Evolutionary conservation across 2,113 vertebrate genomes (phyloP).

Genomic region (Octodon degus): DNA sequence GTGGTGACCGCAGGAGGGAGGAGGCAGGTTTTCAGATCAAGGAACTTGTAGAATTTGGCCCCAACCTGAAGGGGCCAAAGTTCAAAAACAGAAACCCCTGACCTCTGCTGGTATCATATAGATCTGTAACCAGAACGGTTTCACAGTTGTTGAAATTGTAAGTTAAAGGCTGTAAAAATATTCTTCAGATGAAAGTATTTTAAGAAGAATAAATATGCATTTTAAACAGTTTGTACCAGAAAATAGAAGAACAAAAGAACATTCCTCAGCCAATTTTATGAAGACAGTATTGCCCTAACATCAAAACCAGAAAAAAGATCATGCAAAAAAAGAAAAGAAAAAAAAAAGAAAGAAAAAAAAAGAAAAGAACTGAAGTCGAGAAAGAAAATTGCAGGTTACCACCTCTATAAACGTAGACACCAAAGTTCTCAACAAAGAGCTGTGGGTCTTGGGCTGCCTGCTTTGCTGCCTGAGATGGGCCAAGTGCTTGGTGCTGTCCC

Average conservation of each 20-base stretch:
- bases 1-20: not conserved
- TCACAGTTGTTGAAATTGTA: not conserved
- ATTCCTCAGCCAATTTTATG: not conserved
- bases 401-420: not conserved
- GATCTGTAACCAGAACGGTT: not conserved
- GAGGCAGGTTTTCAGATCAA: not conserved
- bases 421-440: not conserved
- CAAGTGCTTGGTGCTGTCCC: not conserved
- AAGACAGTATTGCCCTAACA: not conserved
- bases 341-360: no score
- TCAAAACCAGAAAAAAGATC: not conserved
- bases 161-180: not conserved
- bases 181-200: conserved; percentile 18
- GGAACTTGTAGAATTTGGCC: conserved; percentile 5
- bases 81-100: not conserved
- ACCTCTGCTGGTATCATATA: not conserved
- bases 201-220: not conserved
- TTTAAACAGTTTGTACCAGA: not conserved
- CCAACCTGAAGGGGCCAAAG: not conserved
- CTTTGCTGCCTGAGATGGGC: not conserved
- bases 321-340: not conserved
- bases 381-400: not conserved
- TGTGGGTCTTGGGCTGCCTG: not conserved
- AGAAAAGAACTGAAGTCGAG: not conserved
- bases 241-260: not conserved